Conservation (phyloP, 2,888 invertebrate species). For the Parthenolecanium corni region DNA sequence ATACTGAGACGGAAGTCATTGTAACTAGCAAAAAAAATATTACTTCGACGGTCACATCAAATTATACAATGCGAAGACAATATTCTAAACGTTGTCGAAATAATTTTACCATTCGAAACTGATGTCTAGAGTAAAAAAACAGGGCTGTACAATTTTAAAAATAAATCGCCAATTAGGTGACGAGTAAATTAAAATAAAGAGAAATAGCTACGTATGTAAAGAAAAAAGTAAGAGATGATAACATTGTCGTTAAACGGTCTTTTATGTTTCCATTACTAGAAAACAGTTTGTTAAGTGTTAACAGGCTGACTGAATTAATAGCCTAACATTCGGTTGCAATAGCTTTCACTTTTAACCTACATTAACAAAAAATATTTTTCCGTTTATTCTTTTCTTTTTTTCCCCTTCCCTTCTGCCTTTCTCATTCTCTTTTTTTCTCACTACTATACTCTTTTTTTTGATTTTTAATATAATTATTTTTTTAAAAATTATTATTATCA, state of each 20-base stretch:
- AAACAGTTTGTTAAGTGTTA: constrained; percentile 28
- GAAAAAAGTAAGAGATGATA: neutral
- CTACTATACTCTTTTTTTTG: no score
- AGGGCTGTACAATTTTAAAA: neutral
- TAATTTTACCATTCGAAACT: no score
- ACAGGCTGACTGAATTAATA: constrained; percentile 22
- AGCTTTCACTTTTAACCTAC: constrained; percentile 28
- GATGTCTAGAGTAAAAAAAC: neutral
- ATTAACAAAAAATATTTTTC: constrained; percentile 19
- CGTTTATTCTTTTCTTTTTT: constrained; percentile 11
- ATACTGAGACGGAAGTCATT: no score
- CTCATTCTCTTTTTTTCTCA: no score
- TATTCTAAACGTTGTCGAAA: no score
- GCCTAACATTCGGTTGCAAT: constrained; percentile 15
- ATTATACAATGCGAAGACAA: no score
- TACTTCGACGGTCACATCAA: no score
- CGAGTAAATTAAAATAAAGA: neutral
- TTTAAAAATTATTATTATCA: no score
- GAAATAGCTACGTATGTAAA: neutral
- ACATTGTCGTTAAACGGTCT: constrained; percentile 20
- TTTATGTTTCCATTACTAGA: constrained; percentile 24
- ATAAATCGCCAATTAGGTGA: neutral
- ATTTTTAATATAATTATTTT: no score
- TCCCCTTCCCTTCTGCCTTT: neutral
- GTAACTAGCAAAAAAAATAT: no score